Conservation (phyloP, 2,797 vertebrate genomes). For the Crenuchus spilurus region DNA sequence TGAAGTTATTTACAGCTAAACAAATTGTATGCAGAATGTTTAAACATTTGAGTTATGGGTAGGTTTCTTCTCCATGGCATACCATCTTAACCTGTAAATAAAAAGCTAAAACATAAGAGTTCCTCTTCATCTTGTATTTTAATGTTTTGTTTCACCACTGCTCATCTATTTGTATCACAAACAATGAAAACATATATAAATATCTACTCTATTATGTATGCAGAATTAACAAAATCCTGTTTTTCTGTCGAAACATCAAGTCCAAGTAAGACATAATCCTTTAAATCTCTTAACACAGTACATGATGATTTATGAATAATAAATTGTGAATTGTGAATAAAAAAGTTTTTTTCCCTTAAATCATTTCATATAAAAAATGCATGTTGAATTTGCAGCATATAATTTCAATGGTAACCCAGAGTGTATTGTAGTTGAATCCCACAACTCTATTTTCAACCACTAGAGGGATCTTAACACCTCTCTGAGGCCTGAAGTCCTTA, state of each 20-base stretch:
- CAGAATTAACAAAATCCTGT: too few relatives aligned
- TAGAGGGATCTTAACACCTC: conserved; percentile 16
- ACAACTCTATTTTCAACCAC: conserved; percentile 2
- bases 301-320: conserved; percentile 48
- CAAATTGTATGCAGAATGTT: too few relatives aligned
- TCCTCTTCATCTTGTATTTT: conserved; percentile 41
- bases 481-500: not conserved
- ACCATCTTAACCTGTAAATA: too few relatives aligned
- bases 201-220: conserved; percentile 28
- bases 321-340: conserved; percentile 49
- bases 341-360: conserved; percentile 61
- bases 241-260: conserved; percentile 18
- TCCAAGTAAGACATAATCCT: conserved; percentile 3
- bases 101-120: not conserved
- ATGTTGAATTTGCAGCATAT: not conserved
- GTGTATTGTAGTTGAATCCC: too few relatives aligned
- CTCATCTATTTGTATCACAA: conserved; percentile 35
- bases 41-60: too few relatives aligned
- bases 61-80: too few relatives aligned
- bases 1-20: too few relatives aligned
- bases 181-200: conserved; percentile 25
- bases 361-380: conserved; percentile 4
- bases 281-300: conserved; percentile 27
- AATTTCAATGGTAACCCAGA: not conserved
- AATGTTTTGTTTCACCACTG: conserved; percentile 24